Evolutionary conservation across 2,113 vertebrate genomes (phyloP).

Genomic region (Microcebus griseorufus): DNA sequence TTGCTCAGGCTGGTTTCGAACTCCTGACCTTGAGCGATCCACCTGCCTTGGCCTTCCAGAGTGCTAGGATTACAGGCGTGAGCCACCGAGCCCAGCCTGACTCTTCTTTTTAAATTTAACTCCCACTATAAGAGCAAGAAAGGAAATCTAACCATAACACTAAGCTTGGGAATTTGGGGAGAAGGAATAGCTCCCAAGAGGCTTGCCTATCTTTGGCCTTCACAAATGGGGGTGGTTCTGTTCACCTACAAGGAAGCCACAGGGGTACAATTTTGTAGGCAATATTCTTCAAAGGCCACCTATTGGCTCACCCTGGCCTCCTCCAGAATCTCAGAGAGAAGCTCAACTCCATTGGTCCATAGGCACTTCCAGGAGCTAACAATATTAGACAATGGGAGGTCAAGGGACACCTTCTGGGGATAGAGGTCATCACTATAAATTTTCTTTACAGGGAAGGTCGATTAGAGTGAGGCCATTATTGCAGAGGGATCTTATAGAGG

Average conservation of each 20-base stretch:
- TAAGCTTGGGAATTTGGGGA: background rate
- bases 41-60: background rate
- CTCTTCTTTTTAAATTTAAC: conserved; percentile 32
- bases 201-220: background rate
- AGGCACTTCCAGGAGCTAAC: background rate
- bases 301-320: background rate
- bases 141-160: background rate
- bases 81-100: background rate
- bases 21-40: no score
- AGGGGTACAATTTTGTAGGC: background rate
- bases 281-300: background rate
- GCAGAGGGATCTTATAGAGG: background rate
- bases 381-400: background rate
- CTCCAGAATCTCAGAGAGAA: background rate
- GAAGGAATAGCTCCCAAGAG: background rate
- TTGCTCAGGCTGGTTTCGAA: no score
- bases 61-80: background rate
- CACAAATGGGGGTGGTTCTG: background rate
- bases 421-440: background rate
- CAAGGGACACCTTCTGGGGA: background rate
- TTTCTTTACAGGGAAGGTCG: background rate
- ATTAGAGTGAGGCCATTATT: background rate
- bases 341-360: no score
- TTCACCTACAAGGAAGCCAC: background rate
- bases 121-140: background rate